A percentile compares a stretch with the other conserved stretches of the same genome.
Evolutionary conservation across 1,140 invertebrate genomes (phyloP).

Genomic region (Hycleus cichorii): DNA sequence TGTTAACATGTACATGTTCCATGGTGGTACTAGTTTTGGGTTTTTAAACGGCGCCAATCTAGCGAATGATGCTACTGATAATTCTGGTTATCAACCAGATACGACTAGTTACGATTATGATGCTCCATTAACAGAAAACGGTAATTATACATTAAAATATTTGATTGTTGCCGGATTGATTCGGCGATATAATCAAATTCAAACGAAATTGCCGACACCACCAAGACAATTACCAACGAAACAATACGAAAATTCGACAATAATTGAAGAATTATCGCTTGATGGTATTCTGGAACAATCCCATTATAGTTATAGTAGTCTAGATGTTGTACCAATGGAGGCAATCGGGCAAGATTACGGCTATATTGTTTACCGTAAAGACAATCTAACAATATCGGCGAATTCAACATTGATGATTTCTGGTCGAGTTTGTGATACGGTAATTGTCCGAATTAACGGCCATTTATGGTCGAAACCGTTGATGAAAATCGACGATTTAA

Average conservation of each 20-base stretch:
- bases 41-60: conserved; percentile 55
- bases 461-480: conserved; percentile 34
- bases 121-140: conserved; percentile 43
- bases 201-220: conserved; percentile 35
- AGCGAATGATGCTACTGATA: not conserved
- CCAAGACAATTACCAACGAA: conserved; percentile 30
- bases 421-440: conserved; percentile 45
- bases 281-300: conserved; percentile 28
- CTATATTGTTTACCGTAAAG: conserved; percentile 46
- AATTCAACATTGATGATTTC: conserved; percentile 35
- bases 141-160: conserved; percentile 43
- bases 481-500: conserved; percentile 30
- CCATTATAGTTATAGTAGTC: conserved; percentile 18
- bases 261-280: conserved; percentile 30
- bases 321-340: conserved; percentile 45
- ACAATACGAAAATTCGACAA: conserved; percentile 29
- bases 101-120: conserved; percentile 50
- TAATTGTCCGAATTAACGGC: conserved; percentile 42
- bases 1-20: conserved; percentile 63
- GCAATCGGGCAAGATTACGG: conserved; percentile 50
- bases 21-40: conserved; percentile 62
- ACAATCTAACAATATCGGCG: conserved; percentile 20
- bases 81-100: conserved; percentile 40
- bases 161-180: conserved; percentile 33
- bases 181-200: conserved; percentile 36